Base-by-base conservation (phyloP, 1,140 invertebrate species). In the Drosophila gunungcola region DNA sequence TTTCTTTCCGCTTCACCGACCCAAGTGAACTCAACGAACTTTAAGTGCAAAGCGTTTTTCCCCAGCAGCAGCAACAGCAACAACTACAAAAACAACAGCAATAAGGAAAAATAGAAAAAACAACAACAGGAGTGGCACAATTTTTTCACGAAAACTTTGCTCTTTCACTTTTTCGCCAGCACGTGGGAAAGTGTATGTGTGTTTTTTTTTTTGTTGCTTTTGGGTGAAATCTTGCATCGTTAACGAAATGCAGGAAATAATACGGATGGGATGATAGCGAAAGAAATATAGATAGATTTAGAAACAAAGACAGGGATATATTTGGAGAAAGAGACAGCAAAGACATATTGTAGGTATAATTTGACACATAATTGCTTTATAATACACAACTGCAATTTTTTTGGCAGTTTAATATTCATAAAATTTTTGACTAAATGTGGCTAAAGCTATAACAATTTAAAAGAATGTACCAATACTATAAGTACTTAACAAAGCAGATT, bases 11-110 rank as follows among this genome's bases (percentile, higher is more conserved):
- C 82, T 86, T 85, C 82, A 80, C 45, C 73, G 58, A 61, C 54
- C 57, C 57, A 57, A 51, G 62, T 78, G 29, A 74, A 78, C 77
- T 70, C 78, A 65, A 70, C 82, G 68, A 86, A 82, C 82, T 85
- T 81, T 78, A 85, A 86, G 78, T 85, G 82, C 82, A 86, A 86
- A 86, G 49, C 82, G 61, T 69, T 82, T 82, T 77, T 48, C 64
- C 51, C 10, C 68, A 68, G 46, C 56, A 75, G 45, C 48, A 76
- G 42, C 42, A 57, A 42, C 10, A 61, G 36, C 27, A 51, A 43
- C 39, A 53, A 27, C 68, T 39, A 53, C 48, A 49, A 21, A 39
- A 34, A 41, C 38, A 55, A 62, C 57, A 42, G 27, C n/a, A 63
- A 36, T 3, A 16, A 6, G 2, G 7, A 29, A 21, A 27, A 60